phyloP scores from a whole-genome alignment of 2,888 invertebrate species.

The Teleogryllus oceanicus region DNA sequence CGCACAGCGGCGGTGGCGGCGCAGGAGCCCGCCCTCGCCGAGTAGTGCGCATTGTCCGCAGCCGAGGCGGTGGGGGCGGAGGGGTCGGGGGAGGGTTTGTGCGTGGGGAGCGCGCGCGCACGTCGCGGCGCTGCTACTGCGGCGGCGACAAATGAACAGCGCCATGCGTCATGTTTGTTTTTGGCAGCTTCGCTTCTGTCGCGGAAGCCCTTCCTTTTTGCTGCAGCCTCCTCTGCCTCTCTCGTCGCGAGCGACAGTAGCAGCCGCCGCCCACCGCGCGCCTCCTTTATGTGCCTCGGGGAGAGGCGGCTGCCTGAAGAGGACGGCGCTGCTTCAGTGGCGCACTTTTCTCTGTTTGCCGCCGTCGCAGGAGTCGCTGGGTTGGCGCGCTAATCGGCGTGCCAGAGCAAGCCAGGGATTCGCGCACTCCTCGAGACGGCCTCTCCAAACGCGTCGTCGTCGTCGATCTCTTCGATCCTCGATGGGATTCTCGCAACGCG shows the following conservation, averaged over 20 bases:
- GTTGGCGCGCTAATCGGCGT: too few relatives aligned
- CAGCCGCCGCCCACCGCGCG: neutral
- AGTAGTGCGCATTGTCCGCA: too few relatives aligned
- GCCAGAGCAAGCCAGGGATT: too few relatives aligned
- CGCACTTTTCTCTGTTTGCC: too few relatives aligned
- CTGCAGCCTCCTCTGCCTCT: neutral
- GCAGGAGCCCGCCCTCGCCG: neutral
- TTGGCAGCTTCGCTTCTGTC: neutral
- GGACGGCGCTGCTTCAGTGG: too few relatives aligned
- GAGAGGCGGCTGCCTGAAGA: too few relatives aligned
- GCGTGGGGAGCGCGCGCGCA: neutral
- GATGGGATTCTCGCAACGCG: too few relatives aligned
- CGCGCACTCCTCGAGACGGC: too few relatives aligned
- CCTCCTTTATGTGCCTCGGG: too few relatives aligned
- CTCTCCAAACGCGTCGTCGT: too few relatives aligned
- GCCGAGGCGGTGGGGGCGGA: neutral
- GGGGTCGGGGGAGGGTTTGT: neutral
- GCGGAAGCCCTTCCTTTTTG: neutral
- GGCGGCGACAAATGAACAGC: neutral
- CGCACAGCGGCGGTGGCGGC: neutral
- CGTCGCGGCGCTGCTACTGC: neutral
- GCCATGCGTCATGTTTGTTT: conserved; percentile 9
- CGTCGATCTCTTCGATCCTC: too few relatives aligned
- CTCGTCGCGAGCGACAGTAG: neutral
- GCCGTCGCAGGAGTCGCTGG: too few relatives aligned